Base-by-base conservation (phyloP, 2,113 vertebrate species). In the Glaucomys volans region DNA sequence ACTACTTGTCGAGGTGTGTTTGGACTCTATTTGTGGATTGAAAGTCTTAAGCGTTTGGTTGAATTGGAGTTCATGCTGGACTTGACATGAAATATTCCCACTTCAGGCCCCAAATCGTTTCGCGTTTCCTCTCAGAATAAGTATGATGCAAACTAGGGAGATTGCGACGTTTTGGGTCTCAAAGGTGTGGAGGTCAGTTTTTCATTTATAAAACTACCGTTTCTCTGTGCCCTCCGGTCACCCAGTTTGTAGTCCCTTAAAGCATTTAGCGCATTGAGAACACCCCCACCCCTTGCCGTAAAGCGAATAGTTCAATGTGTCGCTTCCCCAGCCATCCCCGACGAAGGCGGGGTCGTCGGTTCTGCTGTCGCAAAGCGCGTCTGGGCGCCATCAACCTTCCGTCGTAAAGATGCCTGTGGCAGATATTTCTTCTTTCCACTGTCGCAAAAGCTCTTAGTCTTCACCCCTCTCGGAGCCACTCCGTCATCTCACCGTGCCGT, bases 361-460 rank as follows among this genome's bases (percentile, higher is more conserved):
- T 67, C 62, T 17, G 3, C 24, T 74, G 97, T 94, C 96, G 97
- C 85, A 96, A 98, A 97, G 94, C 79, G 80, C 42, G 71, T 37
- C n/a, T 3, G n/a, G 57, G 77, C n/a, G 57, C 87, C 18, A 7
- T 91, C 76, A 76, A 54, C 35, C 47, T 71, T 69, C 37, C 17
- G 97, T 95, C 97, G 93, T 94, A 95, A 97, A 97, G 59, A 72
- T 26, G 90, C 77, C 94, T 71, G 77, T 28, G 62, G 94, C 88
- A 18, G 93, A 74, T 81, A 59, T 92, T 92, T 79, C 76, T 81
- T 42, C 47, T 67, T 81, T 2, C 18, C 81, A 81, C 91, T 87
- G 97, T 98, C 97, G 97, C 89, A 98, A 98, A 97, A 91, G 76
- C 89, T 76, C 86, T 35, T 1, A 35, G 35, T 44, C 42, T 67